These are phyloP conservation scores for Ctenomys sociabilis DNA, from an alignment of 2,113 vertebrate species.

Conservation along the genomic window DNA sequence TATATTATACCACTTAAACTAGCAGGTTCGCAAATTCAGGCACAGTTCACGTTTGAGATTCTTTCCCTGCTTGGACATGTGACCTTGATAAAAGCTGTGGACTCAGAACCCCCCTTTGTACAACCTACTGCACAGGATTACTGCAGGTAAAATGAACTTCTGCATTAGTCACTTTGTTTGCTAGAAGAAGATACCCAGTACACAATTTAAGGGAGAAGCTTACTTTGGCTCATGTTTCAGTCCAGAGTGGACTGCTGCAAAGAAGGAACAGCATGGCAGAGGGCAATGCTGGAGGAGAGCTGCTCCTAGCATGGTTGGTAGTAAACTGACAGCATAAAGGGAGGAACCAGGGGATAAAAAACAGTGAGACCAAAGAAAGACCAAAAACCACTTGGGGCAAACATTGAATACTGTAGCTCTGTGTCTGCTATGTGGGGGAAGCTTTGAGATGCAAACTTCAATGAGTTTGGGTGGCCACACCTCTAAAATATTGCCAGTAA, in stretches of 20 bases:
- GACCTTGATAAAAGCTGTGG: neutral
- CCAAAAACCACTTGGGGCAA: neutral
- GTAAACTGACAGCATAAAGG: neutral
- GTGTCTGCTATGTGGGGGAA: neutral
- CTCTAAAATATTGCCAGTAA: neutral
- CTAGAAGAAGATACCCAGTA: neutral
- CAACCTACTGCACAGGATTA: neutral
- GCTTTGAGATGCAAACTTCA: neutral
- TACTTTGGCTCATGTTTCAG: neutral
- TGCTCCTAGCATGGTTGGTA: neutral
- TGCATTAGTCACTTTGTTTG: neutral
- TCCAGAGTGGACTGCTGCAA: neutral
- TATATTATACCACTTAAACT: neutral
- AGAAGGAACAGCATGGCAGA: neutral
- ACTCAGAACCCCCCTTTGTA: neutral
- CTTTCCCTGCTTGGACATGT: neutral
- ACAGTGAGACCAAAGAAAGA: neutral
- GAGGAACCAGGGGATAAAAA: neutral
- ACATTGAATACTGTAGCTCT: neutral
- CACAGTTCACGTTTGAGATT: neutral
- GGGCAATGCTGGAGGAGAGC: neutral
- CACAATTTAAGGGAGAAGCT: neutral
- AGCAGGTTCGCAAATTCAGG: neutral
- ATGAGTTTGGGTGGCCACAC: neutral
- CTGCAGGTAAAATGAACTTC: neutral